A percentile compares a stretch with the other conserved stretches of the same genome.
These are phyloP conservation scores for Drosophila teissieri DNA, from an alignment of 1,140 invertebrate genomes.

Conservation along the genomic window DNA sequence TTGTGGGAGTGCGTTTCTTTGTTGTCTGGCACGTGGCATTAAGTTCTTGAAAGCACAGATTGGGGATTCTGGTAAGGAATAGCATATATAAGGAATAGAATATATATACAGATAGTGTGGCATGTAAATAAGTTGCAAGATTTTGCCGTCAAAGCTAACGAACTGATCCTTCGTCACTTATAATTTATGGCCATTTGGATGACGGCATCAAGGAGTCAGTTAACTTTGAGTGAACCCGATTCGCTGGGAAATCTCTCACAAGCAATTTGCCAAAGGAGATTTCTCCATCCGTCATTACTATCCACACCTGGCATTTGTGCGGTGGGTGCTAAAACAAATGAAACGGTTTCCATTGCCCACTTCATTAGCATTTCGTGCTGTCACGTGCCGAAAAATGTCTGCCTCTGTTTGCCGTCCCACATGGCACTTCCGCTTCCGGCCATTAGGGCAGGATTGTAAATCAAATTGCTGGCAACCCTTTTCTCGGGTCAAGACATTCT, in stretches of 20 bases:
- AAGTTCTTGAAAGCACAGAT: constrained; percentile 62
- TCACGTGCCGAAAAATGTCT: constrained; percentile 34
- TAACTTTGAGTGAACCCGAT: constrained; percentile 11
- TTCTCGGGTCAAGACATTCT: constrained; percentile 55
- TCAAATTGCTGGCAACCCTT: constrained; percentile 60
- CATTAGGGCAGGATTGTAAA: constrained; percentile 57
- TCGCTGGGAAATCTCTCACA: constrained; percentile 14
- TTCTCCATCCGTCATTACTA: constrained; percentile 5
- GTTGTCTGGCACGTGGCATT: constrained; percentile 73
- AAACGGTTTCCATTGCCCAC: constrained; percentile 39
- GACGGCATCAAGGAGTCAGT: constrained; percentile 24
- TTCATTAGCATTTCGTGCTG: constrained; percentile 50
- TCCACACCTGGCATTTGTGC: constrained; percentile 31
- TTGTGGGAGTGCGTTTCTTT: constrained; percentile 51
- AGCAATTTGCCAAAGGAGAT: constrained; percentile 39
- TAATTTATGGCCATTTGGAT: constrained; percentile 73
- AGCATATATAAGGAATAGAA: no score
- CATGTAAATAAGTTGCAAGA: constrained; percentile 56
- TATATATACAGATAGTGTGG: constrained; percentile 8
- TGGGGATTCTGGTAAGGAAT: constrained; percentile 40
- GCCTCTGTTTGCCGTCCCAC: constrained; percentile 10
- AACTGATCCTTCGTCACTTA: constrained; percentile 59
- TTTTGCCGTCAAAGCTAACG: constrained; percentile 62
- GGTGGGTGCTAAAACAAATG: constrained; percentile 33
- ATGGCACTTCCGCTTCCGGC: constrained; percentile 37